These are phyloP conservation scores for Neodiprion lecontei DNA, from an alignment of 1,140 invertebrate species.

Conservation along the genomic window DNA sequence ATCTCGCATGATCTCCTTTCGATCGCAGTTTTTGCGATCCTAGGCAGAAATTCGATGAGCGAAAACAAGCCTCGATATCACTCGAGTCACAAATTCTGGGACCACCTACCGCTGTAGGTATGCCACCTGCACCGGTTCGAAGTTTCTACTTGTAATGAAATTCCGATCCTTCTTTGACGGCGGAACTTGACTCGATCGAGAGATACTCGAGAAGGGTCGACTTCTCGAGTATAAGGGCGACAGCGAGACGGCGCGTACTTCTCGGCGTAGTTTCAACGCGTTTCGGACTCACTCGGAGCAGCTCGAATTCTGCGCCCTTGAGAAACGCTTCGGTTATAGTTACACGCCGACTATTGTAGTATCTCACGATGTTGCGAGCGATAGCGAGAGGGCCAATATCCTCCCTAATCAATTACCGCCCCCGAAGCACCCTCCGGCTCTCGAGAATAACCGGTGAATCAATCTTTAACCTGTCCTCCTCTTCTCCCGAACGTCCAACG, in stretches of 20 bases:
- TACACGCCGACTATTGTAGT: not conserved
- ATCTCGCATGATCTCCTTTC: too few relatives aligned
- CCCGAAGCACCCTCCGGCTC: not conserved
- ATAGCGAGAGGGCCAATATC: not conserved
- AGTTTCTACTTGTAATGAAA: not conserved
- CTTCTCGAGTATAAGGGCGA: not conserved
- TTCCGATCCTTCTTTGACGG: not conserved
- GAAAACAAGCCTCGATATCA: too few relatives aligned
- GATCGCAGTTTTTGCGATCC: too few relatives aligned
- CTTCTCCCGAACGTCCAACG: not conserved
- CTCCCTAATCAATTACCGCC: conserved; percentile 7
- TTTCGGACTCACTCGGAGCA: too few relatives aligned
- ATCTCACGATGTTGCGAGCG: not conserved
- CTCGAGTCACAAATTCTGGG: too few relatives aligned
- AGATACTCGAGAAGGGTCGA: not conserved
- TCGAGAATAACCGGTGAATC: not conserved
- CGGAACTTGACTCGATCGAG: not conserved
- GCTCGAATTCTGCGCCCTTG: too few relatives aligned
- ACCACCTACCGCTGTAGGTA: too few relatives aligned
- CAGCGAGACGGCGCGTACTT: too few relatives aligned
- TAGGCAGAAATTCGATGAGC: too few relatives aligned
- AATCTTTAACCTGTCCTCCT: conserved; percentile 5
- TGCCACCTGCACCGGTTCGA: not conserved
- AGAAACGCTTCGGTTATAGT: too few relatives aligned
- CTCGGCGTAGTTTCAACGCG: too few relatives aligned